Percentiles rank a stretch among this genome's conserved stretches.
These are phyloP conservation scores for Palaemon carinicauda DNA, from an alignment of 1,140 invertebrate genomes.

Conservation along the genomic window DNA sequence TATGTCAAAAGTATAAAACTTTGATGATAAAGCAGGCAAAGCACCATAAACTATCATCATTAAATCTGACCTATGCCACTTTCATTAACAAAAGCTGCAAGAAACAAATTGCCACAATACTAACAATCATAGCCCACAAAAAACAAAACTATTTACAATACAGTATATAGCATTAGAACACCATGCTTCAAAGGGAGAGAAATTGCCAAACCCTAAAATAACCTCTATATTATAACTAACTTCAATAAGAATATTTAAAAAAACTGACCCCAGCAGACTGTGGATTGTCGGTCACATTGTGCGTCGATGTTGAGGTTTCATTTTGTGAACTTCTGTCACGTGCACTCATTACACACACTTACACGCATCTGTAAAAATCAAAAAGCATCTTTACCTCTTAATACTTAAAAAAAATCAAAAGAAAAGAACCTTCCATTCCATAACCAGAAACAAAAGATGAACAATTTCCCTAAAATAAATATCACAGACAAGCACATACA, in stretches of 20 bases:
- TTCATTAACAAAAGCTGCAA: background rate
- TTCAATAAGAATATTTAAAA: background rate
- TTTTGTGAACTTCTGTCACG: slow-evolving; percentile 36
- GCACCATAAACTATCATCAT: too few species aligned
- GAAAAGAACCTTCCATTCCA: background rate
- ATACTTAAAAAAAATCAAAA: background rate
- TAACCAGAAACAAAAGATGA: background rate
- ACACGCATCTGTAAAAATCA: slow-evolving; percentile 22
- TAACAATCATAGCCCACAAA: background rate
- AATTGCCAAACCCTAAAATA: background rate
- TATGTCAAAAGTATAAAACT: too few species aligned
- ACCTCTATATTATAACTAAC: background rate
- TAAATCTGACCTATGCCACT: too few species aligned
- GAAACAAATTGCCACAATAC: background rate
- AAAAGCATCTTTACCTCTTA: background rate
- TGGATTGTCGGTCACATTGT: slow-evolving; percentile 28
- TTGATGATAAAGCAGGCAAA: too few species aligned
- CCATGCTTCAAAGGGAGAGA: background rate
- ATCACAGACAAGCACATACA: background rate
- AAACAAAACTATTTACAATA: background rate
- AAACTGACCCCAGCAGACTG: slow-evolving; percentile 42
- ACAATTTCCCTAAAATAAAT: too few species aligned
- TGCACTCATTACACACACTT: slow-evolving; percentile 50
- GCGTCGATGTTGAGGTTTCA: slow-evolving; percentile 27
- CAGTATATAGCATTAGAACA: background rate